Conservation (phyloP, 30 jellyfish, hydroid and myxozoan genomes). For the Aurelia coerulea region DNA sequence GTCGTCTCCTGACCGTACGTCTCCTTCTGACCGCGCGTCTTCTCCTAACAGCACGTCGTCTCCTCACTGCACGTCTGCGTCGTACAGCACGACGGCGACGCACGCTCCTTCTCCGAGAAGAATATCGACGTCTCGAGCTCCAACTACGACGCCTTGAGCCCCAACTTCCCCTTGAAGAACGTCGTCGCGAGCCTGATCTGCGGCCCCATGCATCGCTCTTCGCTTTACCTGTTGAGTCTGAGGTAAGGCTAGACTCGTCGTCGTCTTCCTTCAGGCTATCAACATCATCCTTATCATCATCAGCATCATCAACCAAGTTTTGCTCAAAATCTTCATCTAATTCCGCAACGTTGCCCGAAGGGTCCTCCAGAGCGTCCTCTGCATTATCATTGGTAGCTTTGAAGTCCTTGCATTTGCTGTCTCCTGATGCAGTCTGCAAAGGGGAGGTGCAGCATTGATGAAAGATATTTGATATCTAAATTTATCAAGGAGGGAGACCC, state of each 20-base stretch:
- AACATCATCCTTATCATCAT: not conserved
- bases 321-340: not conserved
- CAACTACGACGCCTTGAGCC: slow-evolving; percentile 15
- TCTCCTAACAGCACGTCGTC: slow-evolving; percentile 5
- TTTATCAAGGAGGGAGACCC: no score
- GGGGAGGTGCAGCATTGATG: no score
- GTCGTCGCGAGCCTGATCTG: not conserved
- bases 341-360: not conserved
- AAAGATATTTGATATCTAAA: no score
- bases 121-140: slow-evolving; percentile 10
- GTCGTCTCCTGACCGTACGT: slow-evolving; percentile 14
- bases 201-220: slow-evolving; percentile 1
- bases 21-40: slow-evolving; percentile 8
- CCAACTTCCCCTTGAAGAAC: slow-evolving; percentile 1
- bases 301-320: not conserved
- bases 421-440: no score
- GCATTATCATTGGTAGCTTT: no score
- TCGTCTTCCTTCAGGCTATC: no score
- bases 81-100: slow-evolving; percentile 12
- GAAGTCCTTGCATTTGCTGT: no score
- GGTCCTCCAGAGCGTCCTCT: not conserved
- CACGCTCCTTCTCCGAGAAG: slow-evolving; percentile 30
- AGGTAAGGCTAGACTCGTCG: no score
- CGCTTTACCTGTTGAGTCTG: no score
- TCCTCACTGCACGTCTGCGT: not conserved